Conservation (phyloP, 1,140 invertebrate species). For the Calliopsis andreniformis region DNA sequence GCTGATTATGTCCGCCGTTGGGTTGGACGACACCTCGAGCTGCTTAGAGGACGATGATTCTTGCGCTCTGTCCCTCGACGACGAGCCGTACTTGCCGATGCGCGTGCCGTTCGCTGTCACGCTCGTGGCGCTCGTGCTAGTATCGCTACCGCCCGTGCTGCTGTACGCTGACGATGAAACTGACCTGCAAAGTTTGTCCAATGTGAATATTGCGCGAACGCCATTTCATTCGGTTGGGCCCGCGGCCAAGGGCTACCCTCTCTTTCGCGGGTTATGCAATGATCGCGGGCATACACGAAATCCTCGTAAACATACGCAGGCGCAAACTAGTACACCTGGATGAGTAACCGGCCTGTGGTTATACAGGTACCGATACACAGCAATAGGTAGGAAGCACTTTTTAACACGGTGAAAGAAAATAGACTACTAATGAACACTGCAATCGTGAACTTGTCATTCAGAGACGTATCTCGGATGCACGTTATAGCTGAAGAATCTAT, state of each 20-base stretch:
- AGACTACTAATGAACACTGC: no score
- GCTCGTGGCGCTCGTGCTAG: conserved; percentile 32
- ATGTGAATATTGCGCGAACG: conserved; percentile 60
- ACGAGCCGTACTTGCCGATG: conserved; percentile 44
- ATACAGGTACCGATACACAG: no score
- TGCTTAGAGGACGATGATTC: conserved; percentile 63
- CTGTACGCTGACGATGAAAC: conserved; percentile 68
- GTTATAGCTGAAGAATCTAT: no score
- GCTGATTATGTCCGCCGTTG: conserved; percentile 82
- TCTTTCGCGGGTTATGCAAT: conserved; percentile 48
- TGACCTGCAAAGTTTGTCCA: conserved; percentile 71
- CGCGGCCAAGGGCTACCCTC: conserved; percentile 68
- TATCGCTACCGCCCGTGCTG: conserved; percentile 24
- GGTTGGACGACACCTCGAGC: conserved; percentile 67
- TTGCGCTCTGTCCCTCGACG: conserved; percentile 53
- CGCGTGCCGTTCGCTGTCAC: conserved; percentile 43
- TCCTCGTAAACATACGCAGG: conserved; percentile 25
- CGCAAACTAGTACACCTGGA: conserved; percentile 4
- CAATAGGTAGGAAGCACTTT: no score
- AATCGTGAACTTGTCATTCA: no score
- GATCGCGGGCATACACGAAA: conserved; percentile 22
- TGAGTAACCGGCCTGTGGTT: conserved; percentile 12
- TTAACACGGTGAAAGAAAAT: no score
- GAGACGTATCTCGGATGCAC: no score
- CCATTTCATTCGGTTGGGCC: conserved; percentile 61